Percentiles rank a stretch among this genome's conserved stretches.
Conservation (phyloP, 2,797 vertebrate genomes). For the Sphenopsis melanotis region DNA sequence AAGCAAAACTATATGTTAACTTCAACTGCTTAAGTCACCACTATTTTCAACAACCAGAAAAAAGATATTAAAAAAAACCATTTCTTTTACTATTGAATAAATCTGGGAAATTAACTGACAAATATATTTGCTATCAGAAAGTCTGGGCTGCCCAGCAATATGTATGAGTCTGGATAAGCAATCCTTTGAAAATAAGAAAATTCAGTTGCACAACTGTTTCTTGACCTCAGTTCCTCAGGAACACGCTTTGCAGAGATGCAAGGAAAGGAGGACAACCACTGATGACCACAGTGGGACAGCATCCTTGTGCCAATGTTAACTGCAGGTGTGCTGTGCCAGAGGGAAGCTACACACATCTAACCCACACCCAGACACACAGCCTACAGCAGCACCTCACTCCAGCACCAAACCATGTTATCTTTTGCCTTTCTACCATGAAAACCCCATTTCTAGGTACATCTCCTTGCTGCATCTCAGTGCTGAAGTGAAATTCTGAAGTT, state of each 20-base stretch:
- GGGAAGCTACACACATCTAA: neutral
- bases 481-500: neutral
- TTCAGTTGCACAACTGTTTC: neutral
- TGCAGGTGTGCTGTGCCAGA: neutral
- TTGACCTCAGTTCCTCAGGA: neutral
- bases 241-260: neutral
- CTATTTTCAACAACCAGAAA: neutral
- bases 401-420: neutral
- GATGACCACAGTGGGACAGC: neutral
- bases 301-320: neutral
- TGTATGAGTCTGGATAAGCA: neutral
- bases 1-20: neutral
- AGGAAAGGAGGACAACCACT: neutral
- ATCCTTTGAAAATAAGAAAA: neutral
- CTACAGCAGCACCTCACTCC: neutral
- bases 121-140: neutral
- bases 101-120: neutral
- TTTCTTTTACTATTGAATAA: neutral
- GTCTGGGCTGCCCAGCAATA: neutral
- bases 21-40: neutral
- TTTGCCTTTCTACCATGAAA: neutral
- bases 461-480: neutral
- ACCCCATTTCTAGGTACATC: neutral
- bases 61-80: accelerated
- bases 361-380: neutral